Evolutionary conservation across 1,140 invertebrate species (phyloP).

Genomic region (Watersipora subatra): DNA sequence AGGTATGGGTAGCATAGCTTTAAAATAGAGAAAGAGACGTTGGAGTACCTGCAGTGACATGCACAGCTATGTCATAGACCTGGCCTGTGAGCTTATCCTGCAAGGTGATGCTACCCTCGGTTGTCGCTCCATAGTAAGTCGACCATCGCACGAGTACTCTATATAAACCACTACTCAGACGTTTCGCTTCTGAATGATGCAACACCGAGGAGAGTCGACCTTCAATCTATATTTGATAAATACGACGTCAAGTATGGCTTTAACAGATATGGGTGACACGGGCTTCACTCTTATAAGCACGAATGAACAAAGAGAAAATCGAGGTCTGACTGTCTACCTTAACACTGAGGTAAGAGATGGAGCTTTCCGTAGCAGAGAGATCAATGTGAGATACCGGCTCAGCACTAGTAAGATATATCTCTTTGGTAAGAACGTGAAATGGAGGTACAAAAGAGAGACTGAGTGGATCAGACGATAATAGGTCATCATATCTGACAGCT

Average conservation of each 20-base stretch:
- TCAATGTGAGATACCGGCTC: constrained; percentile 18
- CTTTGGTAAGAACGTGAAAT: constrained; percentile 29
- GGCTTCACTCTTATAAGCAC: no score
- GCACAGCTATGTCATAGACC: not conserved
- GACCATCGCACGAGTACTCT: not conserved
- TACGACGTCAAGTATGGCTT: no score
- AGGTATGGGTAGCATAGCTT: no score
- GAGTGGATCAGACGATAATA: constrained; percentile 17
- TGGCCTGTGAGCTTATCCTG: not conserved
- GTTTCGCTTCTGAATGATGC: not conserved
- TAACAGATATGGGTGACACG: no score
- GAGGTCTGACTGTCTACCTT: no score
- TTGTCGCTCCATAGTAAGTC: not conserved
- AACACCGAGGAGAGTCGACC: not conserved
- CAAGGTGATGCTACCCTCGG: not conserved
- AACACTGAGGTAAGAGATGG: constrained; percentile 24
- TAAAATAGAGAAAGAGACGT: no score
- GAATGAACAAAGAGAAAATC: no score
- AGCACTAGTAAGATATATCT: constrained; percentile 24
- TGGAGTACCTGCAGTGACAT: not conserved
- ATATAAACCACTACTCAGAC: not conserved
- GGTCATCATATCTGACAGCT: constrained; percentile 15
- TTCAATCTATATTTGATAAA: not conserved
- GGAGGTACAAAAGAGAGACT: constrained; percentile 28
- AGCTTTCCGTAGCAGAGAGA: constrained; percentile 17